These are phyloP conservation scores for Camponotus fellah DNA, from an alignment of 2,888 invertebrate species.

Conservation along the genomic window DNA sequence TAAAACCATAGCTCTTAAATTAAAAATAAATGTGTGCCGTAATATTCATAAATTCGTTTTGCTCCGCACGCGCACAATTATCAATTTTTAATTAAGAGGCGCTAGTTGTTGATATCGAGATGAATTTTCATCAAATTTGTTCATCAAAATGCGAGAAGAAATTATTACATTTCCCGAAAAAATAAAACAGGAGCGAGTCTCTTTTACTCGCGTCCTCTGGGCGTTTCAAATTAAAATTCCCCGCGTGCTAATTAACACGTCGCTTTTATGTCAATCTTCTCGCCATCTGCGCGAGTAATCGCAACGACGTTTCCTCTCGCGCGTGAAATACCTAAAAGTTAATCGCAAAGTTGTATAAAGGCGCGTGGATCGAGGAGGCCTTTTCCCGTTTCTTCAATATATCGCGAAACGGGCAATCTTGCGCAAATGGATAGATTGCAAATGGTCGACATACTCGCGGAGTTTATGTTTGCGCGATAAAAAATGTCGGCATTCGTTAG, in stretches of 20 bases:
- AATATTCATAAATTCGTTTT: constrained; percentile 31
- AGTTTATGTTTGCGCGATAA: not conserved
- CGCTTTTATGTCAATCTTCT: not conserved
- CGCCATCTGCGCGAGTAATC: not conserved
- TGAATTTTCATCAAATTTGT: constrained; percentile 6
- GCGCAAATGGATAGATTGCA: not conserved
- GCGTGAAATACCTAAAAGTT: not conserved
- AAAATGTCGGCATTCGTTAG: constrained; percentile 33
- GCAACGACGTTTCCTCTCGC: not conserved
- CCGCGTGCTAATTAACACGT: no score
- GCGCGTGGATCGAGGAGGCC: not conserved
- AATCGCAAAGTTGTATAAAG: not conserved
- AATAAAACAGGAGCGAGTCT: not conserved
- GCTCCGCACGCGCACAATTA: constrained; percentile 20
- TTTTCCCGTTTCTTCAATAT: not conserved
- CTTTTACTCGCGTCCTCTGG: not conserved
- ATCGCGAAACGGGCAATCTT: not conserved
- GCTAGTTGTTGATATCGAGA: constrained; percentile 21
- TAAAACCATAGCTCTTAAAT: constrained; percentile 22
- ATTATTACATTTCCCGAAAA: not conserved
- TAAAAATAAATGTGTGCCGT: constrained; percentile 11
- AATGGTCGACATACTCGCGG: constrained; percentile 16
- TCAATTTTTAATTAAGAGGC: constrained; percentile 30
- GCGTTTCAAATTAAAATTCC: not conserved
- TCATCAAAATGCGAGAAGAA: constrained; percentile 1